Evolutionary conservation across 2,797 vertebrate species (phyloP), one percentile per base, ranked within the genome.

Genomic region (Schizopygopsis pylzovi): DNA sequence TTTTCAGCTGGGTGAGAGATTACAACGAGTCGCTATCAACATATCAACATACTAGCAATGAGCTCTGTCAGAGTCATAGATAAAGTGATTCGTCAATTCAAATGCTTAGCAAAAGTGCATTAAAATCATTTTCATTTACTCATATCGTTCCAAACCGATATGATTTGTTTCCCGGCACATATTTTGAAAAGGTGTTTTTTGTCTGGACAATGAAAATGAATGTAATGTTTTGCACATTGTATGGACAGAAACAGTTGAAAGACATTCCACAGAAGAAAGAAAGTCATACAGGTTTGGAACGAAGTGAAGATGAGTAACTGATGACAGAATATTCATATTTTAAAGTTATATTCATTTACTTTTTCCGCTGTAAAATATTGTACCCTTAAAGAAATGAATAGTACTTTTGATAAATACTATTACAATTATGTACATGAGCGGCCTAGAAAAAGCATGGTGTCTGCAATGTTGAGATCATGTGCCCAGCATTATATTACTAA

Each of bases 1-100:
- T 88, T 99, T 99, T 93, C 97, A 98, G 90, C 97, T 96, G 96
- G 98, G 98, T 99, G 95, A 92, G 87, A 89, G 81, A 88, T 70
- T 16, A 49, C 2, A 73, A 47, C n/a, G 41, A 77, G 56, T 47
- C 6, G 1, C 8, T 56, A n/a, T 56, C 49, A 77, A 39, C 20
- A 77, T 39, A 8, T 59, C 75, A 78, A 25, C 20, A 77, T 39
- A 9, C 41, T 52, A 78, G n/a, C 20, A 39, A 56, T 37, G 8
- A 59, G n/a, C 22, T 33, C 20, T 73, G 25, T 11, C 4, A 13
- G 22, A 28, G 11, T 49, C 25, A 33, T 33, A 33, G 28, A 33
- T 45, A 15, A 43, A 25, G n/a, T 43, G 67, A 52, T 65, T 16
- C 7, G 28, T 65, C 28, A 7, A 65, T 33, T 65, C 63, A 65